Evolutionary conservation across 2,113 vertebrate genomes (phyloP), one percentile per base, ranked within the genome.

Genomic region (Sinocyclocheilus maitianheensis): DNA sequence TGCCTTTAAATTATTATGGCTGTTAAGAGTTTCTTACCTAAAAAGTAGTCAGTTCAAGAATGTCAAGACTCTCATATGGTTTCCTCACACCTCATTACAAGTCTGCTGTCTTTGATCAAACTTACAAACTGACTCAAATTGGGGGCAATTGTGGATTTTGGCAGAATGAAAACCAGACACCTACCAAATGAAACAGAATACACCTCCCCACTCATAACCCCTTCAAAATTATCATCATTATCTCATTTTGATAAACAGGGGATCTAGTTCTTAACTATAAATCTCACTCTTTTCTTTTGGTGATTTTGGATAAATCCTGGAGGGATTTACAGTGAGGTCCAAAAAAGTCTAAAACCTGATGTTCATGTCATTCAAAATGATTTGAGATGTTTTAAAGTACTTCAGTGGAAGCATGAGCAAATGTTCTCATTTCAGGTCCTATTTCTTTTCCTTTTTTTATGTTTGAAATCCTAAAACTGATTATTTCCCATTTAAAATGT

Each of bases 111-210:
- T 74, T 43, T 13, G 4, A 13, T 74, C 71, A 72, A 43, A 43
- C 37, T 43, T 72, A n/a, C 10, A 74, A 74, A 74, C 37, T 69
- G 63, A 62, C 90, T 85, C 53, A 90, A 89, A 88, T 88, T 81
- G 46, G n/a, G 26, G 62, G 81, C 89, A 91, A 91, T 12, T 90
- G 84, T 51, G 89, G 86, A 85, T 77, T 81, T 60, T n/a, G 71
- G 14, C 51, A 34, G 24, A 88, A 89, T 87, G 78, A 88, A 91
- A 92, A 88, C 24, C 88, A 90, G 87, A 89, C 81, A 79, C 86
- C 37, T 53, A 72, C 34, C 60, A 89, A 78, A 48, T 46, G 53
- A 85, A 85, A 63, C 24, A 55, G 87, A 88, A 65, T 75, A 3
- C 26, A 71, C 48, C 82, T 86, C 72, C 16, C 85, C 80, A 81